Base-by-base conservation (phyloP, 2,113 vertebrate genomes). In the Gracilinanus agilis region DNA sequence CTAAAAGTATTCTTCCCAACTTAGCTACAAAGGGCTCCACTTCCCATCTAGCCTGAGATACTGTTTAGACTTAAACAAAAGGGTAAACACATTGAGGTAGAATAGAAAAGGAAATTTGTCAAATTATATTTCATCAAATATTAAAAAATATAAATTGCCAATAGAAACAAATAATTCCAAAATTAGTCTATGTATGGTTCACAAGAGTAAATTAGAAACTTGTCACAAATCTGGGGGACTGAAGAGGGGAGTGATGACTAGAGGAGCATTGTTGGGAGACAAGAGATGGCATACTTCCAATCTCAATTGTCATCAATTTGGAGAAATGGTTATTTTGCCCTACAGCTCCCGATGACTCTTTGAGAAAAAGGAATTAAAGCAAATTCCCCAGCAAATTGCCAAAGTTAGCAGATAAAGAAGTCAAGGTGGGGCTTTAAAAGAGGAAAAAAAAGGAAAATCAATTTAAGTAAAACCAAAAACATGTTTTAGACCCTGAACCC, bases 391-490 rank as follows among this genome's bases (percentile, higher is more conserved):
- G 16, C 44, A 95, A 83, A n/a, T 40, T 83, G 67, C 40, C 67
- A 83, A 34, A 93, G 44, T 96, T 40, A 94, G 90, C 88, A 90
- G 25, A 56, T 91, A 27, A 94, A 54, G 89, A 93, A 95, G 49
- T 53, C 90, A 88, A 97, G 29, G 5, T 92, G 25, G 54, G 93
- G 90, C 40, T 90, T 88, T 9, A 83, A 25, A 75, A 96, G 94
- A 55, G 24, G 88, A 93, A 92, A 55, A 92, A 55, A 95, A 61
- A 95, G 75, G 93, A 0, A 93, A 94, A 95, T 95, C 61, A 95
- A 95, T 95, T 95, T 95, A 96, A 94, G 95, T 96, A 92, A 97
- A 89, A 55, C 34, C 23, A 44, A 93, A 96, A 90, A 27, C 54
- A 53, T 95, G 83, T 96, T 97, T 95, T 58, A 96, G 96, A 88